A percentile compares a stretch with the other conserved stretches of the same genome.
Evolutionary conservation across 1,140 invertebrate genomes (phyloP).

Genomic region (Zeugodacus cucurbitae): DNA sequence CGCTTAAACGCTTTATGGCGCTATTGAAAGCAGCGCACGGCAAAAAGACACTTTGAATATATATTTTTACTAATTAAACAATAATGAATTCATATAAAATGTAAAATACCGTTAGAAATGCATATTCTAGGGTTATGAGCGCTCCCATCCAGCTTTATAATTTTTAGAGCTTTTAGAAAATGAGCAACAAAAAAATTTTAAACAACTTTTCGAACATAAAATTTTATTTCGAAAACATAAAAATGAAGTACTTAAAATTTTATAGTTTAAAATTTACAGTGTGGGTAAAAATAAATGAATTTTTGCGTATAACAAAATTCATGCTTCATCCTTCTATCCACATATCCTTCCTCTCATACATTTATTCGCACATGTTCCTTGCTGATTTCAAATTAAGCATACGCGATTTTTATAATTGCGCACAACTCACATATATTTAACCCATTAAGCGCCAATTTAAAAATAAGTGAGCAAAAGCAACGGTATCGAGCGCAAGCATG

Average conservation of each 20-base stretch:
- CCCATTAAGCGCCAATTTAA: neutral
- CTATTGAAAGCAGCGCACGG: neutral
- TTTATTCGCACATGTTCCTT: neutral
- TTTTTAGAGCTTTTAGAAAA: neutral
- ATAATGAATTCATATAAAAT: neutral
- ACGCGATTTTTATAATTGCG: neutral
- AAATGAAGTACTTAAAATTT: neutral
- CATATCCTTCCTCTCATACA: neutral
- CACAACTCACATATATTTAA: neutral
- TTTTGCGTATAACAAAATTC: neutral
- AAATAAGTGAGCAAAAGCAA: neutral
- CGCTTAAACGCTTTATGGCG: neutral
- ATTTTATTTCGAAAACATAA: no score
- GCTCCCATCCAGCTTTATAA: neutral
- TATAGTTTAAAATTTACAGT: neutral
- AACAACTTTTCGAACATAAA: no score
- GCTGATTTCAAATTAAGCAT: neutral
- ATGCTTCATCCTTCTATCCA: neutral
- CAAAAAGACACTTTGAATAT: neutral
- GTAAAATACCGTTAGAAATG: neutral
- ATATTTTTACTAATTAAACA: neutral
- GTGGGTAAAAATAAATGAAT: neutral
- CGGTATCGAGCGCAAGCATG: neutral
- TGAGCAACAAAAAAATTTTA: neutral
- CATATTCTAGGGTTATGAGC: neutral